These are phyloP conservation scores for Ochropleura leucogaster DNA, from an alignment of 2,888 invertebrate genomes.

Conservation along the genomic window DNA sequence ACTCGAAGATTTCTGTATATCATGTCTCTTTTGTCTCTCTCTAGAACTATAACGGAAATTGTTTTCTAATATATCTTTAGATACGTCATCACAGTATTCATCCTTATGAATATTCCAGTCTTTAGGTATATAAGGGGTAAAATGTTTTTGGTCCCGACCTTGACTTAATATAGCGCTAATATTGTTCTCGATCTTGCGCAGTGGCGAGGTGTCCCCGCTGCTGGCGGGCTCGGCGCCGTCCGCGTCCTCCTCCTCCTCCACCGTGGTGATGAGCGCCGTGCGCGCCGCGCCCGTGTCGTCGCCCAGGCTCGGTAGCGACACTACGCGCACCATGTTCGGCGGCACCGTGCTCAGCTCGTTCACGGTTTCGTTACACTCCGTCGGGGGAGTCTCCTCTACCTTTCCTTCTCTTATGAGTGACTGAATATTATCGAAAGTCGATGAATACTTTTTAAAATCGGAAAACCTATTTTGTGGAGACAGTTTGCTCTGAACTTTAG, in stretches of 20 bases:
- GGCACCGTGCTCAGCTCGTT: constrained; percentile 91
- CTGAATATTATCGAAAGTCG: constrained; percentile 94
- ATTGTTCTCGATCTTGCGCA: constrained; percentile 93
- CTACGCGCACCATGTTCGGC: constrained; percentile 92
- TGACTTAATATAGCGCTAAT: constrained; percentile 93
- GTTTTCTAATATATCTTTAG: constrained; percentile 89
- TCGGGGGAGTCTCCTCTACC: constrained; percentile 89
- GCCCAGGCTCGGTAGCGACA: constrained; percentile 92
- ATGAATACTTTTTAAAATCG: constrained; percentile 93
- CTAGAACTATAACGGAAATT: constrained; percentile 89
- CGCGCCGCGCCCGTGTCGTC: constrained; percentile 90
- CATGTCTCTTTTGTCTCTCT: constrained; percentile 89
- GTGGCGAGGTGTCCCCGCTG: constrained; percentile 92
- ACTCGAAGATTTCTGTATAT: constrained; percentile 91
- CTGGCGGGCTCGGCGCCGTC: constrained; percentile 91
- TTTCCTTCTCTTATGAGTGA: constrained; percentile 93
- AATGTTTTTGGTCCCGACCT: constrained; percentile 90
- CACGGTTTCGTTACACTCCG: constrained; percentile 91
- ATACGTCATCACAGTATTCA: constrained; percentile 90
- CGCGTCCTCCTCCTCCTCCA: constrained; percentile 93
- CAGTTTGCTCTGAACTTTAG: constrained; percentile 83
- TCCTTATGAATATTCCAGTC: constrained; percentile 91
- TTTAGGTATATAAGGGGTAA: constrained; percentile 89
- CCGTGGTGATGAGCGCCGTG: constrained; percentile 92
- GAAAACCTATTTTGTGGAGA: constrained; percentile 90